These are phyloP conservation scores for Aeoliscus strigatus DNA, from an alignment of 2,797 vertebrate genomes.

Conservation along the genomic window DNA sequence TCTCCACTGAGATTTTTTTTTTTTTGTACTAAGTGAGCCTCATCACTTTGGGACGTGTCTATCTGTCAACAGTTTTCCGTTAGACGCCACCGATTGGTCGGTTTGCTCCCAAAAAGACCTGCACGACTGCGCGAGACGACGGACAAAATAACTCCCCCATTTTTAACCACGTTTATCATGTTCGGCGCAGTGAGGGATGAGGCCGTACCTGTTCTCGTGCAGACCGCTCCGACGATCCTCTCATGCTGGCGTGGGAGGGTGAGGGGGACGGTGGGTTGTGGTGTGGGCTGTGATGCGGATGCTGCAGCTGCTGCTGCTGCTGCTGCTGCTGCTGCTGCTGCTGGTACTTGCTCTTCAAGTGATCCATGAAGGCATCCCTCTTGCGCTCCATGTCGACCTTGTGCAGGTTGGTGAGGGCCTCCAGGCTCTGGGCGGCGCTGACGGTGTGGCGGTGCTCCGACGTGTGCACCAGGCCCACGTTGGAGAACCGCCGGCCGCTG, in stretches of 20 bases:
- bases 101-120: too few species aligned
- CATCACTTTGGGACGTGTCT: too few species aligned
- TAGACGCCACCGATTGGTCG: too few species aligned
- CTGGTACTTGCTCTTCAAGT: conserved; percentile 97
- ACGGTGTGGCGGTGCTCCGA: conserved; percentile 96
- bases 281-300: conserved; percentile 66
- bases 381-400: conserved; percentile 96
- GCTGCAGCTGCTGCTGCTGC: conserved; percentile 67
- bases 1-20: too few species aligned
- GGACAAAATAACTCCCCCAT: too few species aligned
- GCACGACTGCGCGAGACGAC: too few species aligned
- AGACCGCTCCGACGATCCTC: conserved; percentile 78
- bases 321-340: conserved; percentile 75
- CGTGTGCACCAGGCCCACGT: conserved; percentile 96
- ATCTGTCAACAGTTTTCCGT: too few species aligned
- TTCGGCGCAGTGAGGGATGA: too few species aligned
- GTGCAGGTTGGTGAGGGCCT: conserved; percentile 93
- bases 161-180: too few species aligned
- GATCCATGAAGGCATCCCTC: conserved; percentile 95
- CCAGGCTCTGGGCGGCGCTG: conserved; percentile 94
- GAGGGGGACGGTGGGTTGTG: conserved; percentile 82
- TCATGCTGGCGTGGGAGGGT: conserved; percentile 77
- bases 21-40: too few species aligned
- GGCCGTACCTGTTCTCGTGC: conserved; percentile 90
- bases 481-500: conserved; percentile 94